phyloP scores from a whole-genome alignment of 2,797 vertebrate species.

The Spinus olivaceus region DNA sequence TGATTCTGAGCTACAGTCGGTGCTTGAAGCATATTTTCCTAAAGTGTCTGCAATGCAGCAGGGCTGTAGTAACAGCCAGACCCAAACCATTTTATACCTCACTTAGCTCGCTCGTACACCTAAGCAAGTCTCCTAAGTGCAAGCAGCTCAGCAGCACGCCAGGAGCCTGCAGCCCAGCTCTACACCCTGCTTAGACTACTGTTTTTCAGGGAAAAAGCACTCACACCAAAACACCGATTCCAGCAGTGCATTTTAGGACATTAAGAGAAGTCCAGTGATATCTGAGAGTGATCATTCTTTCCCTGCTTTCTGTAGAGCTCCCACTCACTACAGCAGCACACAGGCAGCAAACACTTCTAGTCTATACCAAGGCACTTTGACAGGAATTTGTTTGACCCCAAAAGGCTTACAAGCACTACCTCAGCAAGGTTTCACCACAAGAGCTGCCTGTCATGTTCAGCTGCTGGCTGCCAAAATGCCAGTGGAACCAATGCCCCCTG shows the following conservation, averaged over 20 bases:
- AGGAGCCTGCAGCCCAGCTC: neutral
- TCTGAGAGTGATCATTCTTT: neutral
- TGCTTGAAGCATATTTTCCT: neutral
- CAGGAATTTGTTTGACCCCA: neutral
- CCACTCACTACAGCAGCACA: accelerated
- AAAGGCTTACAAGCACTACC: neutral
- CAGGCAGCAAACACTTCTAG: neutral
- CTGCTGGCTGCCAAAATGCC: neutral
- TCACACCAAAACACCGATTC: neutral
- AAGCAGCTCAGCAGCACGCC: accelerated
- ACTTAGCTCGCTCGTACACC: neutral
- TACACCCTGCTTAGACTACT: neutral
- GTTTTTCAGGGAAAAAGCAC: neutral
- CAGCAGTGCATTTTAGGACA: neutral
- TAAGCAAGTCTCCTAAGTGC: neutral
- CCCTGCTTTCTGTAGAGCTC: neutral
- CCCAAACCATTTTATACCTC: neutral
- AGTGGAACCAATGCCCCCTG: neutral
- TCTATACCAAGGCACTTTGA: neutral
- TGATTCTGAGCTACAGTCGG: neutral
- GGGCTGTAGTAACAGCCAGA: neutral
- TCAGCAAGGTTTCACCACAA: neutral
- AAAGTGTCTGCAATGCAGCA: neutral
- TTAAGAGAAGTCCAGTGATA: neutral
- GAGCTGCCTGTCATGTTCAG: neutral